Conservation (phyloP, 1,140 invertebrate genomes). For the Halesus radiatus region DNA sequence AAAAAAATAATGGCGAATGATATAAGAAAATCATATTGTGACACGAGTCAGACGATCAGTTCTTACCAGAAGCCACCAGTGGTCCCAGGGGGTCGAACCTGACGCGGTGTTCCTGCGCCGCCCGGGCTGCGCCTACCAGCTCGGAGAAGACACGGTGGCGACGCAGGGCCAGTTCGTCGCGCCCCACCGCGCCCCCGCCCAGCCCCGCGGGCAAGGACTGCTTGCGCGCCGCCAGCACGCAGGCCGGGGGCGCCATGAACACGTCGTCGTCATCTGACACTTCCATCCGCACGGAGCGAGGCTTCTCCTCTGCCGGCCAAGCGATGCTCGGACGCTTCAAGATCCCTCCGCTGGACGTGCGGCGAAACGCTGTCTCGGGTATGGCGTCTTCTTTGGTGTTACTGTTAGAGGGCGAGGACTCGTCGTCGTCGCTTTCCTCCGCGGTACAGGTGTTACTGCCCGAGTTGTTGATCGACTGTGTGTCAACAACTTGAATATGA, state of each 20-base stretch:
- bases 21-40: too few relatives aligned
- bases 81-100: conserved; percentile 81
- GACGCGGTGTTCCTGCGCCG: conserved; percentile 80
- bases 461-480: too few relatives aligned
- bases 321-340: conserved; percentile 66
- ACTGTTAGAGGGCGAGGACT: conserved; percentile 37
- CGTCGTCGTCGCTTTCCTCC: conserved; percentile 60
- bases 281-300: conserved; percentile 60
- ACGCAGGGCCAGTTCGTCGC: conserved; percentile 81
- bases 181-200: conserved; percentile 73
- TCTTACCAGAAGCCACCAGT: conserved; percentile 68
- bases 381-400: not conserved
- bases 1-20: too few relatives aligned
- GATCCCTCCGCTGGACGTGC: conserved; percentile 67
- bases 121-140: conserved; percentile 78
- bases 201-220: conserved; percentile 55
- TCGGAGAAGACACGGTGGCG: conserved; percentile 84
- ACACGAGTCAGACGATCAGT: too few relatives aligned
- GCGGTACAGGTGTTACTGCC: conserved; percentile 43
- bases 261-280: conserved; percentile 66
- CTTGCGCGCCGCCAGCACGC: conserved; percentile 54
- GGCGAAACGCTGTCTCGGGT: conserved; percentile 59
- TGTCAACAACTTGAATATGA: too few relatives aligned
- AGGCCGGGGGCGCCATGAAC: conserved; percentile 59
- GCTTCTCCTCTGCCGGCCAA: conserved; percentile 59